These are phyloP conservation scores for Streptopelia turtur DNA, from an alignment of 2,797 vertebrate genomes.

Conservation along the genomic window DNA sequence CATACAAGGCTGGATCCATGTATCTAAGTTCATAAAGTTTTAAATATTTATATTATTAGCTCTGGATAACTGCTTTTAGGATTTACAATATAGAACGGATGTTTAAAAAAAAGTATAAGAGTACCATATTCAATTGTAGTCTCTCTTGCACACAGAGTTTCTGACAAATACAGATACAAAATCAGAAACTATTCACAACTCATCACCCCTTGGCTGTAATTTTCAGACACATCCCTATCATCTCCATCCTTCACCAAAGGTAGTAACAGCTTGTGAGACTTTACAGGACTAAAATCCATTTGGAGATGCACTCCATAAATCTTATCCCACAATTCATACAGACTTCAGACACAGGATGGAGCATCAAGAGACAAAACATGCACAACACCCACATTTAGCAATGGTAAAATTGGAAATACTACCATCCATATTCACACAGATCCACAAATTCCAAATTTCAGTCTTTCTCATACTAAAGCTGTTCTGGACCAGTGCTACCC, in stretches of 20 bases:
- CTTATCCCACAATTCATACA: background rate
- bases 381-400: background rate
- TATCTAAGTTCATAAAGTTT: background rate
- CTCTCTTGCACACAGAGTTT: background rate
- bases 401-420: background rate
- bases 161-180: background rate
- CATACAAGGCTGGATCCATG: background rate
- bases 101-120: background rate
- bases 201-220: background rate
- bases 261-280: background rate
- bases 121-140: background rate
- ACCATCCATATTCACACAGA: background rate
- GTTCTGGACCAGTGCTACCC: background rate
- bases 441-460: background rate
- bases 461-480: background rate
- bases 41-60: background rate
- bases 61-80: background rate
- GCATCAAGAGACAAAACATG: background rate
- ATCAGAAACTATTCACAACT: background rate
- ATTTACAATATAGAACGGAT: background rate
- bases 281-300: background rate
- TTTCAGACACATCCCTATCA: background rate
- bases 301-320: background rate
- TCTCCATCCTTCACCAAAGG: background rate
- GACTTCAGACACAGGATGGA: background rate